These are phyloP conservation scores for Rhamphomyia laevipes DNA, from an alignment of 2,888 invertebrate species.

Conservation along the genomic window DNA sequence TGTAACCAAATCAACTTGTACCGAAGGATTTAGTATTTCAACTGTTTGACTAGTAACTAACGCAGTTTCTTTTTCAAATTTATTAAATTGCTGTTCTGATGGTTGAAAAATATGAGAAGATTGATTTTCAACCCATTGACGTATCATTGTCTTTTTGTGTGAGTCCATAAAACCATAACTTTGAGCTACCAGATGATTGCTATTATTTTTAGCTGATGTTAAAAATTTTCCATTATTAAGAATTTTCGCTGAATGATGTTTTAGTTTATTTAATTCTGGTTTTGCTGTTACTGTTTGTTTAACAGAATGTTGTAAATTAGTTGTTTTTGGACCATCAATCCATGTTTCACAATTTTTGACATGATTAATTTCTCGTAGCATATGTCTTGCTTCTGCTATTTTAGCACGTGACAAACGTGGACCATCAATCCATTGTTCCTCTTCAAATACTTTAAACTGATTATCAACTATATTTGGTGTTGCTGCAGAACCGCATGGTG, in stretches of 20 bases:
- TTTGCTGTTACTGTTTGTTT: too few relatives aligned
- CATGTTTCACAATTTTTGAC: constrained; percentile 80
- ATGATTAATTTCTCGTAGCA: constrained; percentile 64
- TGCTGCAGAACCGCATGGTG: constrained; percentile 14
- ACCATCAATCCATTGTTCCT: constrained; percentile 96
- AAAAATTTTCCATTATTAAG: constrained; percentile 30
- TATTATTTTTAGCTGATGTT: constrained; percentile 11
- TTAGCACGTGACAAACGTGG: constrained; percentile 78
- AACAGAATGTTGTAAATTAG: constrained; percentile 24
- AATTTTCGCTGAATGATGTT: constrained; percentile 29
- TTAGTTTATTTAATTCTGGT: not conserved
- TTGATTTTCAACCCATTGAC: constrained; percentile 88
- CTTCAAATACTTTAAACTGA: constrained; percentile 44
- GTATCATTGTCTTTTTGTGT: constrained; percentile 85
- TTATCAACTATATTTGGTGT: constrained; percentile 21
- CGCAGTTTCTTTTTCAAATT: constrained; percentile 42
- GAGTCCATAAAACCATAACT: constrained; percentile 86
- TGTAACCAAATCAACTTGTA: too few relatives aligned
- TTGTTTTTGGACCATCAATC: constrained; percentile 87
- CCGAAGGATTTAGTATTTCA: not conserved
- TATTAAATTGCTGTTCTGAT: constrained; percentile 36
- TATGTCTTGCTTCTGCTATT: constrained; percentile 67
- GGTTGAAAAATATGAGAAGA: constrained; percentile 61
- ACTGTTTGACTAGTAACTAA: constrained; percentile 51
- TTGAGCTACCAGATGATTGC: constrained; percentile 18